Evolutionary conservation across 1,140 invertebrate genomes (phyloP), one percentile per base, ranked within the genome.

Genomic region (Chrysomallon squamiferum): DNA sequence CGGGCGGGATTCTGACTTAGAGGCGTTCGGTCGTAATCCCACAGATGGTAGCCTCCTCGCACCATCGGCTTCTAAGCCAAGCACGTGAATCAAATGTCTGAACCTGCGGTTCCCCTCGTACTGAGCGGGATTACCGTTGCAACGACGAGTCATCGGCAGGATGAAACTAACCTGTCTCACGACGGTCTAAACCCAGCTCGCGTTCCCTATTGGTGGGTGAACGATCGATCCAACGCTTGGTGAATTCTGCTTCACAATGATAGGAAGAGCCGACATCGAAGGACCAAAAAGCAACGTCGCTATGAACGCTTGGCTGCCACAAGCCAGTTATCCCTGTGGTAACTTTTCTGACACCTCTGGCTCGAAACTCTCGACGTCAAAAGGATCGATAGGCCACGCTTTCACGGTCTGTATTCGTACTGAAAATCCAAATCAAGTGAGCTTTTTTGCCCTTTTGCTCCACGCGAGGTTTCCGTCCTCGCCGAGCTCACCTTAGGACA

Each of bases 251-350:
- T 92, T 92, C 89, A 88, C 90, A 91, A 92, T 92, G 90, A 92
- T 92, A 92, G 90, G 90, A 92, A 92, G 91, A 92, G 90, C 91
- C 90, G 90, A 92, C 89, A 90, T 92, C 90, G 90, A 92, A 91
- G 90, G 89, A 92, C 92, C 90, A 92, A 92, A 91, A n/a, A 91
- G 89, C 90, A 87, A 91, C 89, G 89, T 91, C 90, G 90, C 90
- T 92, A 91, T 91, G 91, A 90, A 91, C 90, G 90, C 90, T 91
- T n/a, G n/a, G 90, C 90, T 87, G 90, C 90, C 90, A 92, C 90
- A 91, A 92, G 89, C 90, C 90, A 91, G 89, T 92, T 92, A 91
- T 89, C 91, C 91, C 92, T 90, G 91, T 89, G 91, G 91, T 92
- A 92, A 90, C 92, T 92, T 91, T 91, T 90, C 91, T n/a, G n/a